Conservation (phyloP, 2,113 vertebrate species). For the Neofelis nebulosa region DNA sequence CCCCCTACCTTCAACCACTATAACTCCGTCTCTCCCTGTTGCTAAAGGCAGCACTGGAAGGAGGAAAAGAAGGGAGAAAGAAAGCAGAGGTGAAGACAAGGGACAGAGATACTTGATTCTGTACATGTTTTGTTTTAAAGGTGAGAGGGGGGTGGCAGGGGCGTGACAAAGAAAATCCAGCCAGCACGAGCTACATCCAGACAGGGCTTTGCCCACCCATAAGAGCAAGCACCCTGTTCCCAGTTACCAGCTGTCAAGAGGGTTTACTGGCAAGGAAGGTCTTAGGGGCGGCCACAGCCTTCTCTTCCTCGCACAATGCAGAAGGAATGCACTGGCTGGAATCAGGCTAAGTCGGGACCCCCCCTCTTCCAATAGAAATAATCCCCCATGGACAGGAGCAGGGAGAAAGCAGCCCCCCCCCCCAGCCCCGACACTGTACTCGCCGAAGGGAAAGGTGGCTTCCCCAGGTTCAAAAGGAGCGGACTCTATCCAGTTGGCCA, state of each 20-base stretch:
- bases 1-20: not conserved
- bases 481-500: fast-evolving
- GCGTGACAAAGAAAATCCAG: not conserved
- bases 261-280: not conserved
- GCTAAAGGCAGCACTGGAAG: not conserved
- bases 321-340: fast-evolving
- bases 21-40: not conserved
- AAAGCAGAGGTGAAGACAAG: not conserved
- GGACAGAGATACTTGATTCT: not conserved
- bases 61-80: not conserved
- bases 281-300: fast-evolving
- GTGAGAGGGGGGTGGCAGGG: not conserved
- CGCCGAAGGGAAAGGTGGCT: not conserved
- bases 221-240: not conserved
- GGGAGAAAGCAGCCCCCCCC: not conserved
- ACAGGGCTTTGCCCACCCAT: too few species aligned
- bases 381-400: fast-evolving
- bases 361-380: not conserved
- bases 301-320: not conserved
- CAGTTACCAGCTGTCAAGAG: not conserved
- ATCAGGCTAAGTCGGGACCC: not conserved
- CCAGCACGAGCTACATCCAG: not conserved
- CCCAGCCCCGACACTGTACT: too few species aligned
- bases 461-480: not conserved
- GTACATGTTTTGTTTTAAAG: not conserved